Base-by-base conservation (phyloP, 2,888 invertebrate genomes). In the Parnassius apollo region DNA sequence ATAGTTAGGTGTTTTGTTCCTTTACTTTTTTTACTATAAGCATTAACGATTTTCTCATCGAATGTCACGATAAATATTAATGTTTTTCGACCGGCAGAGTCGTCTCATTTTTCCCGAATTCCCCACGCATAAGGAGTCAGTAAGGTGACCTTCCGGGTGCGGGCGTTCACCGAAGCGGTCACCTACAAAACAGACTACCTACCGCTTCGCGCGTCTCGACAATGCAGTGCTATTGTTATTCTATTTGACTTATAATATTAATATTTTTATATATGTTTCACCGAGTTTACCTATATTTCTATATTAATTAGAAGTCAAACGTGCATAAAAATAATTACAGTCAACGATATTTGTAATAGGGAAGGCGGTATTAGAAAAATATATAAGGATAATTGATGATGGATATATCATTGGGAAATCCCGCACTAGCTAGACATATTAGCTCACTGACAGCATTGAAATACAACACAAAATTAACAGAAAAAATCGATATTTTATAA, bases 101-200 rank as follows among this genome's bases (percentile, higher is more conserved):
- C 49, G 65, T 65, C 48, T 52, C 59, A 60, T 59, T 59, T 62
- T 71, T 79, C 77, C 80, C 82, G 74, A 82, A 81, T 78, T 80
- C 77, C 80, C 74, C 70, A 76, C 74, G 75, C 75, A 74, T 49
- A 49, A 66, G 72, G 72, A 74, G 73, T 62, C 66, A 71, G 71
- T 74, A 78, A 84, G 88, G 89, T 89, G 78, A 90, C 90, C 86
- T 88, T 87, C 85, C 88, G 85, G 86, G 85, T 81, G 82, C 78
- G 77, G 70, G 73, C 73, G 72, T 74, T 76, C 72, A 75, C 75
- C 76, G 69, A 60, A 58, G 58, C 73, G 82, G 84, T 83, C 84
- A 85, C 85, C 85, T 83, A 76, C 75, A 73, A 67, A 13, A 66
- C 55, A 13, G 55, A 52, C 62, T 49, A 44, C 55, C 55, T 44